A percentile compares a stretch with the other conserved stretches of the same genome.
Evolutionary conservation across 2,888 invertebrate genomes (phyloP).

Genomic region (Gerris lacustris): DNA sequence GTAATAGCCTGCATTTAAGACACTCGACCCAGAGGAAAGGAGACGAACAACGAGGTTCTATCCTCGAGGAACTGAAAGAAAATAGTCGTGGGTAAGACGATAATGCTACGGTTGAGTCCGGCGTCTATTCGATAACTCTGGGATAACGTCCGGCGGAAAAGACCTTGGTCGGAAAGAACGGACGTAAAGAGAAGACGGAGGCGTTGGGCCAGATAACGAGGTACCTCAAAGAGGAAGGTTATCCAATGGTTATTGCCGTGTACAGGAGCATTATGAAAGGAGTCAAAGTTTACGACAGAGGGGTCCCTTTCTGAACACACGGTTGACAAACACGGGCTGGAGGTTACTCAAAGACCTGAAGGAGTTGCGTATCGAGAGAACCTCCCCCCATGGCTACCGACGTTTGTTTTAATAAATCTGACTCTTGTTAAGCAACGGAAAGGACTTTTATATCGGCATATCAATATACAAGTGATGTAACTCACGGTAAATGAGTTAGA

Average conservation of each 20-base stretch:
- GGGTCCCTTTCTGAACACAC: not conserved
- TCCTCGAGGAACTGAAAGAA: too few species aligned
- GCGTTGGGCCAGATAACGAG: too few species aligned
- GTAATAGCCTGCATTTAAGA: not conserved
- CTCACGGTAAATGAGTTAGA: conserved; percentile 1
- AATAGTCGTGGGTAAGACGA: too few species aligned
- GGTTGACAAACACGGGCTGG: not conserved
- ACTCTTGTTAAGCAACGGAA: conserved; percentile 1
- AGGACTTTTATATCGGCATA: not conserved
- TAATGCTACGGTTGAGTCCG: too few species aligned
- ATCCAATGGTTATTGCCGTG: too few species aligned
- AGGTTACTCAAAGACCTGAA: not conserved
- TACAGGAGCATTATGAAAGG: not conserved
- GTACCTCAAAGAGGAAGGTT: too few species aligned
- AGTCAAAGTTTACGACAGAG: conserved; percentile 1
- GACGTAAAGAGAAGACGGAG: too few species aligned
- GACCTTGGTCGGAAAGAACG: too few species aligned
- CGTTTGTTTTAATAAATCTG: not conserved
- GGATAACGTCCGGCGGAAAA: too few species aligned
- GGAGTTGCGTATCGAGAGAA: not conserved
- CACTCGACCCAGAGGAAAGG: not conserved
- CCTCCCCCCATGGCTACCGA: not conserved
- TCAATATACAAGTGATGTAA: not conserved
- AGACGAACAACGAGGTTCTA: too few species aligned
- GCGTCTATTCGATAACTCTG: too few species aligned